These are phyloP conservation scores for Linnaemya tessellans DNA, from an alignment of 2,888 invertebrate species.

Conservation along the genomic window DNA sequence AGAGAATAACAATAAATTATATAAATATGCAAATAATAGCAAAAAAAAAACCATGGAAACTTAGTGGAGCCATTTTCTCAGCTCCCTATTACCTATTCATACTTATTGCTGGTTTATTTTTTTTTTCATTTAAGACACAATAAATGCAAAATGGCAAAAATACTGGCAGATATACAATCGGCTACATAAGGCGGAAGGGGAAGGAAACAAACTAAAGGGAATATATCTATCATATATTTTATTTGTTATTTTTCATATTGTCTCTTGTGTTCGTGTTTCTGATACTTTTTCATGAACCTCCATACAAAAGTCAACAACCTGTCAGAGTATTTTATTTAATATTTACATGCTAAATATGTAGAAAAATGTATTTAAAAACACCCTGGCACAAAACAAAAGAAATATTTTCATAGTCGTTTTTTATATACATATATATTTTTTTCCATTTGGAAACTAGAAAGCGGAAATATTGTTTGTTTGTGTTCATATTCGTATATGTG, in stretches of 20 bases:
- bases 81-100: no score
- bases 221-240: not conserved
- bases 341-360: slow-evolving; percentile 48
- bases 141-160: not conserved
- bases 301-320: slow-evolving; percentile 50
- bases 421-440: not conserved
- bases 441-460: slow-evolving; percentile 11
- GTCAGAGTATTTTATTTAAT: slow-evolving; percentile 24
- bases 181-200: not conserved
- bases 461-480: slow-evolving; percentile 30
- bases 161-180: not conserved
- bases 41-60: no score
- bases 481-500: not conserved
- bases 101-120: no score
- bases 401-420: slow-evolving; percentile 20
- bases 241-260: not conserved
- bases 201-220: not conserved
- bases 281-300: not conserved
- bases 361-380: slow-evolving; percentile 21
- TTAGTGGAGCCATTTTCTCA: no score
- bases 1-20: no score
- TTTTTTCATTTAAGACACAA: not conserved
- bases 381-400: not conserved
- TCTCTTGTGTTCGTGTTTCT: slow-evolving; percentile 2
- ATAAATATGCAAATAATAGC: no score